Conservation (phyloP, 2,888 invertebrate species). For the Campoletis raptor region DNA sequence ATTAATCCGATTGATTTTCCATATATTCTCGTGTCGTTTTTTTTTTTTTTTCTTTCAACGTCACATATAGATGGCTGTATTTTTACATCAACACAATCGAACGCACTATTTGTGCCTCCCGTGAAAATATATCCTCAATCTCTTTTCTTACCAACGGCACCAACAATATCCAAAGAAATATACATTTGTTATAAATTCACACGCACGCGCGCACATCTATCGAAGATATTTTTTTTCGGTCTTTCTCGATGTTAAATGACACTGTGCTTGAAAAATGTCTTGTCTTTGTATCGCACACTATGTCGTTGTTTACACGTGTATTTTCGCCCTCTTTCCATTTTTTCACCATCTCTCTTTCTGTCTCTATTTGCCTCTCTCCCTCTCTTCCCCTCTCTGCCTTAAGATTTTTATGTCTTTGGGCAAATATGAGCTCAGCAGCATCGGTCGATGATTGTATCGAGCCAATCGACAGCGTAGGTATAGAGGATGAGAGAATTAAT, state of each 20-base stretch:
- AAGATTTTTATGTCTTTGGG: background rate
- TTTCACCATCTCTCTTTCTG: background rate
- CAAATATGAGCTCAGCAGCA: background rate
- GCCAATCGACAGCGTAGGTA: conserved; percentile 52
- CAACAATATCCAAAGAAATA: conserved; percentile 39
- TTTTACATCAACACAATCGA: background rate
- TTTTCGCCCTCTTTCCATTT: conserved; percentile 7
- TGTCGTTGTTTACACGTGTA: conserved; percentile 50
- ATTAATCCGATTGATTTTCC: background rate
- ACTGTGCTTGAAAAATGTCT: conserved; percentile 58
- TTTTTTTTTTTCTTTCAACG: background rate
- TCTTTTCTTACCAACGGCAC: background rate
- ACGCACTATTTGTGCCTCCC: background rate
- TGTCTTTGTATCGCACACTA: conserved; percentile 53
- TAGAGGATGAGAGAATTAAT: conserved; percentile 20
- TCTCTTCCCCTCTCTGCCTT: background rate
- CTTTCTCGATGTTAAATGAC: conserved; percentile 47
- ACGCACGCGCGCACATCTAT: conserved; percentile 13
- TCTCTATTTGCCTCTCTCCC: background rate
- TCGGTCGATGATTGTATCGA: conserved; percentile 21
- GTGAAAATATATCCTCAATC: background rate
- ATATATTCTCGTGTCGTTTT: background rate
- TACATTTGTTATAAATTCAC: conserved; percentile 61
- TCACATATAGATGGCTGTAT: background rate
- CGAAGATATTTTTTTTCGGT: conserved; percentile 8